Evolutionary conservation across 2,888 invertebrate genomes (phyloP).

Genomic region (Cactoblastis cactorum): DNA sequence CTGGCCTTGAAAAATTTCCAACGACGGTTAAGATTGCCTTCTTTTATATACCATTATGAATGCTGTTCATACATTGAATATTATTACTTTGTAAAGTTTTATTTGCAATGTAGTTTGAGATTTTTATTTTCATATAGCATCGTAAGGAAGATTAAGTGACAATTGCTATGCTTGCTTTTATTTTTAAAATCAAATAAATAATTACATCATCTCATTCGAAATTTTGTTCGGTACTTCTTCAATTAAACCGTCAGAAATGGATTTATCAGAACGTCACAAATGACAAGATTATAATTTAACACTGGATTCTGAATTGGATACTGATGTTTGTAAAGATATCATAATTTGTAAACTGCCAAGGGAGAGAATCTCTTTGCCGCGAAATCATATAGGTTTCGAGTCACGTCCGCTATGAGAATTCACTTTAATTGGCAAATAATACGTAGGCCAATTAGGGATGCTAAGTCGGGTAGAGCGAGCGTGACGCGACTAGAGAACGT

Average conservation of each 20-base stretch:
- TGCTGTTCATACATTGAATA: neutral
- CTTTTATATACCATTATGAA: constrained; percentile 39
- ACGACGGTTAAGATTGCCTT: constrained; percentile 35
- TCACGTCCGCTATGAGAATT: constrained; percentile 77
- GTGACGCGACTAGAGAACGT: constrained; percentile 72
- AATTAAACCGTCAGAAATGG: neutral
- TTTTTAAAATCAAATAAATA: neutral
- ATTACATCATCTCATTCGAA: neutral
- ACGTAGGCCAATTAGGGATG: constrained; percentile 79
- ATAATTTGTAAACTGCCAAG: constrained; percentile 43
- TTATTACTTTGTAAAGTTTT: too few species aligned
- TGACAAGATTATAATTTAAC: constrained; percentile 2
- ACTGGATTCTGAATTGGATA: constrained; percentile 26
- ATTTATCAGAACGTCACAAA: constrained; percentile 16
- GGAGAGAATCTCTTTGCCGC: constrained; percentile 46
- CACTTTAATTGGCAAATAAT: constrained; percentile 81
- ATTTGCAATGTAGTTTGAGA: too few species aligned
- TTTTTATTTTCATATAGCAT: too few species aligned
- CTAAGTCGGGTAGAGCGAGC: constrained; percentile 74
- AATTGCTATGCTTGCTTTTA: too few species aligned
- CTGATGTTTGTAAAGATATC: constrained; percentile 45
- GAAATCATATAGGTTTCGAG: constrained; percentile 68
- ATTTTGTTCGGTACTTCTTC: neutral
- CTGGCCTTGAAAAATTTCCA: constrained; percentile 63
- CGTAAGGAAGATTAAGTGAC: too few species aligned